A percentile compares a stretch with the other conserved stretches of the same genome.
phyloP scores from a whole-genome alignment of 2,113 vertebrate genomes.

The Pygathrix nemaeus region DNA sequence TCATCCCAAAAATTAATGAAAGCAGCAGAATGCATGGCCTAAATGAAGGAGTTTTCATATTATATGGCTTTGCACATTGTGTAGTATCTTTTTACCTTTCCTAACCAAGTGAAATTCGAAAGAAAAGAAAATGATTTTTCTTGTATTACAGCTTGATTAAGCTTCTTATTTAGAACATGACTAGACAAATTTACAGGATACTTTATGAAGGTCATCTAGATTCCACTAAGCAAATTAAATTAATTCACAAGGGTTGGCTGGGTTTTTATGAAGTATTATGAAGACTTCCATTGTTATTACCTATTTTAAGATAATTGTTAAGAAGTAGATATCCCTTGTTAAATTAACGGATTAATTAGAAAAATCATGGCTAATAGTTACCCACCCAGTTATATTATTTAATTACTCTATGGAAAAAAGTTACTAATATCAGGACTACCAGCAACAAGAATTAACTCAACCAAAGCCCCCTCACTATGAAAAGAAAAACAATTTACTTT shows the following conservation, averaged over 20 bases:
- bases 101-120: not conserved
- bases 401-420: conserved; percentile 28
- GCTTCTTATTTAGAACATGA: conserved; percentile 22
- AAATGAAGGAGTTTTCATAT: not conserved
- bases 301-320: conserved; percentile 11
- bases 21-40: accelerated
- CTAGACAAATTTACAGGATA: conserved; percentile 2
- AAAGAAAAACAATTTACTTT: not conserved
- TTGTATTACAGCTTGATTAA: conserved; percentile 46
- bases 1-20: not conserved
- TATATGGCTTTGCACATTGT: not conserved
- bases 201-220: conserved; percentile 54
- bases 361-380: conserved; percentile 26
- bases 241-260: conserved; percentile 45
- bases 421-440: not conserved
- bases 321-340: not conserved
- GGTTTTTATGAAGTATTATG: conserved; percentile 11
- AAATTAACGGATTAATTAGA: conserved; percentile 38
- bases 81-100: not conserved
- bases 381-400: not conserved
- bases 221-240: conserved; percentile 56
- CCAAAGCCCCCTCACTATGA: not conserved
- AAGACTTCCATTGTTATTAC: conserved; percentile 26
- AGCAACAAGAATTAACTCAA: not conserved
- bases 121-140: not conserved